Base-by-base conservation (phyloP, 2,888 invertebrate species). In the Andrena haemorrhoa region DNA sequence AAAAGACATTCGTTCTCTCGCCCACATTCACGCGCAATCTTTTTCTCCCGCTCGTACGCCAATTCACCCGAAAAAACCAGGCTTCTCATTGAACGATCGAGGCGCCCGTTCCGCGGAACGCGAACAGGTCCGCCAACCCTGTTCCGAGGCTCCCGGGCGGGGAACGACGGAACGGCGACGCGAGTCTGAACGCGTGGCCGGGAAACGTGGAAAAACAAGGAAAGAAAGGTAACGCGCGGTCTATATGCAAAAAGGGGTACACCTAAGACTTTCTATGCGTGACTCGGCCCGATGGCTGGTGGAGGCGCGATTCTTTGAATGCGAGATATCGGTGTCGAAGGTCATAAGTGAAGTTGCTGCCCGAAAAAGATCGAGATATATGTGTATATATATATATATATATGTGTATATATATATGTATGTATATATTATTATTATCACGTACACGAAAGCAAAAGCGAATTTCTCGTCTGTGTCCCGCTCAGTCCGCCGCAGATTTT, bases 401-500 rank as follows among this genome's bases (percentile, higher is more conserved):
- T 49, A 49, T 49, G 16, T 2, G 23, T 20, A 56, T 23, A 65
- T 56, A 51, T 68, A 41, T 70, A 51, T 51, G 51, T 51, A 56
- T 56, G 23, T 26, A 20, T 23, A 56, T 56, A 56, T 64, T 41
- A 41, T 41, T 56, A 56, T 56, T 56, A 56, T 61, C 76, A 77
- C 58, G 82, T 63, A 75, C 63, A 73, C 78, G 68, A 77, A 80
- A 80, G 77, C 75, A 80, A 77, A 84, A 77, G 79, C 74, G 80
- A 71, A 80, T 83, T 78, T 75, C 68, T 73, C 68, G 72, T 85
- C 77, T 64, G 68, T 79, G 66, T 85, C 88, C 88, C 82, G 88
- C 90, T 91, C 91, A 92, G 91, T 92, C 91, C 93, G 91, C 91
- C 91, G 89, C 88, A 89, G 86, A 83, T 88, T 41, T 84, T 64